Evolutionary conservation across 2,797 vertebrate genomes (phyloP).

Genomic region (Selene dorsalis): DNA sequence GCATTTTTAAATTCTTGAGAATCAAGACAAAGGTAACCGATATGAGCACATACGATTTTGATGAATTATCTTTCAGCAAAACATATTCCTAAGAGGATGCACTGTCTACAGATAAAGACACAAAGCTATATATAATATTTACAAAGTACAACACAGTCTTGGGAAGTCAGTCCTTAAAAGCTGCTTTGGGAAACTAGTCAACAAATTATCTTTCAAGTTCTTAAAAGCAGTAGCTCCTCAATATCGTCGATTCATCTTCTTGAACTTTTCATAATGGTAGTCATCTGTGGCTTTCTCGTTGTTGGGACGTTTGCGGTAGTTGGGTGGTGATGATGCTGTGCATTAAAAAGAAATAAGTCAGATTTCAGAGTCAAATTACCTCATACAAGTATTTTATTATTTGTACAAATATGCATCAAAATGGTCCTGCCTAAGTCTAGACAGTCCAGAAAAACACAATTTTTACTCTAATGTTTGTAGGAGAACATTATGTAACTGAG

Average conservation of each 20-base stretch:
- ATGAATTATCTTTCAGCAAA: background rate
- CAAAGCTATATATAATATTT: slow-evolving; percentile 55
- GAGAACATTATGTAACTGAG: background rate
- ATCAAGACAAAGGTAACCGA: background rate
- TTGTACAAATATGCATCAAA: background rate
- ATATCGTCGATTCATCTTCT: slow-evolving; percentile 98
- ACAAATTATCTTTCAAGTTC: background rate
- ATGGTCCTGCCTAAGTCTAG: background rate
- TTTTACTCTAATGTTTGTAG: background rate
- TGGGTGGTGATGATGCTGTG: slow-evolving; percentile 86
- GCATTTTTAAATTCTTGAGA: background rate
- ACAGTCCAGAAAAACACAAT: background rate
- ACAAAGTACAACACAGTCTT: slow-evolving; percentile 21
- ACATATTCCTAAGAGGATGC: slow-evolving; percentile 2
- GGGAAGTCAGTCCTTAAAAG: background rate
- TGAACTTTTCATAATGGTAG: slow-evolving; percentile 99
- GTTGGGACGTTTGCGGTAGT: slow-evolving; percentile 93
- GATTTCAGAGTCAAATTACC: background rate
- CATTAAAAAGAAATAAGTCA: background rate
- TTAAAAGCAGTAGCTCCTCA: slow-evolving; percentile 64
- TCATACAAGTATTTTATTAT: background rate
- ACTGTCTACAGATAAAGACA: slow-evolving; percentile 9
- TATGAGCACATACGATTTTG: background rate
- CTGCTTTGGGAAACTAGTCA: background rate
- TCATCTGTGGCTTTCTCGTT: slow-evolving; percentile 98